phyloP scores from a whole-genome alignment of 2,888 invertebrate species.

The Limulus polyphemus region DNA sequence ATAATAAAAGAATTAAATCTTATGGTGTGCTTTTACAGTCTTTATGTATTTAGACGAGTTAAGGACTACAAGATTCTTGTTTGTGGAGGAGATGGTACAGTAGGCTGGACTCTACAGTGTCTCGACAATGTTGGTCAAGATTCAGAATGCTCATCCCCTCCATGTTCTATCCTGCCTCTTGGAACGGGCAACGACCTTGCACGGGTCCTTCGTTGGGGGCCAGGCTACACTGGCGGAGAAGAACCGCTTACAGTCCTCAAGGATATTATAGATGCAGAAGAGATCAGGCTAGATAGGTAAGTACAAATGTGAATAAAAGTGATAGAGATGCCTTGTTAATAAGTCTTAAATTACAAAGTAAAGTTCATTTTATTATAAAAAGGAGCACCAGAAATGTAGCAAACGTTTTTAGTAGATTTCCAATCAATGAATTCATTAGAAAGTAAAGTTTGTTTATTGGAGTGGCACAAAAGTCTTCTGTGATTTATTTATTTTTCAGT shows the following conservation, averaged over 20 bases:
- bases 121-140: constrained; percentile 99
- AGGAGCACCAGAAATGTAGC: too few relatives aligned
- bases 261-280: constrained; percentile 98
- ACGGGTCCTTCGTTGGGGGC: constrained; percentile 94
- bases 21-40: constrained; percentile 40
- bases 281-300: constrained; percentile 50
- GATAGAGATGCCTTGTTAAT: too few relatives aligned
- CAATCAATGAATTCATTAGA: too few relatives aligned
- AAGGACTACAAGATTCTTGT: constrained; percentile 97
- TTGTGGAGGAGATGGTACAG: constrained; percentile 98
- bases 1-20: too few relatives aligned
- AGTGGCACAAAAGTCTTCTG: too few relatives aligned
- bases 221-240: constrained; percentile 95
- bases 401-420: too few relatives aligned
- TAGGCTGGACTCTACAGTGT: constrained; percentile 93
- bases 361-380: too few relatives aligned
- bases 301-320: too few relatives aligned
- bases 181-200: constrained; percentile 99
- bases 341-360: too few relatives aligned
- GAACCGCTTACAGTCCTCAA: constrained; percentile 92
- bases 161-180: constrained; percentile 95
- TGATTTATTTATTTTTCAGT: too few relatives aligned
- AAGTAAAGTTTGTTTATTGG: too few relatives aligned
- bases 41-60: constrained; percentile 97
- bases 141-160: constrained; percentile 95